A percentile compares a stretch with the other conserved stretches of the same genome.
These are phyloP conservation scores for Athalia cordata DNA, from an alignment of 2,888 invertebrate genomes.

Conservation along the genomic window DNA sequence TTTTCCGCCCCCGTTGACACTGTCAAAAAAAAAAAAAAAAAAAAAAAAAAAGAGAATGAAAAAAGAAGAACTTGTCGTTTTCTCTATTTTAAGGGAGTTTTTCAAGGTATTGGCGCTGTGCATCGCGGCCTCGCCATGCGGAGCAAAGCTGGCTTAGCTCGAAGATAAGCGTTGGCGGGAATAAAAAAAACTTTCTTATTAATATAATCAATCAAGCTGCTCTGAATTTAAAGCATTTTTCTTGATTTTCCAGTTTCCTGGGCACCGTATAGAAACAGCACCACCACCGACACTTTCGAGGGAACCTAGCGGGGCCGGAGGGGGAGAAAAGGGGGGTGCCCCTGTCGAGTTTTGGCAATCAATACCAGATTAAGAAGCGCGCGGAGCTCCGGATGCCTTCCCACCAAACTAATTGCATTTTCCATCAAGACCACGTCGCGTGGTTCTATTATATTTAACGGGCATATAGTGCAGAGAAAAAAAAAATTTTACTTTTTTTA, in stretches of 20 bases:
- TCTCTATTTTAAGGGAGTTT: constrained; percentile 9
- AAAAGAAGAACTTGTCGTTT: not conserved
- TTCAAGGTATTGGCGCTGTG: not conserved
- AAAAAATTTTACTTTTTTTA: not conserved
- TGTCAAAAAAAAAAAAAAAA: too few species aligned
- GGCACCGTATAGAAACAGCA: constrained; percentile 19
- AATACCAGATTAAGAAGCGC: constrained; percentile 55
- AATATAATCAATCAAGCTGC: constrained; percentile 67
- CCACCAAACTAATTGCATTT: constrained; percentile 43
- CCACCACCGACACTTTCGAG: not conserved
- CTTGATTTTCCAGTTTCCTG: constrained; percentile 47
- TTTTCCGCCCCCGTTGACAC: not conserved
- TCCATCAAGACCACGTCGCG: constrained; percentile 20
- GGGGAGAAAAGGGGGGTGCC: constrained; percentile 39
- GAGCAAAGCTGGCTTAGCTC: constrained; percentile 52
- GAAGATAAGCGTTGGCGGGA: constrained; percentile 30
- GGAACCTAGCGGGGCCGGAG: not conserved
- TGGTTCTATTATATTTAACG: constrained; percentile 32
- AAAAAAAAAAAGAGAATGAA: too few species aligned
- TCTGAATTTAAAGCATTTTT: constrained; percentile 63
- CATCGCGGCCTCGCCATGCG: not conserved
- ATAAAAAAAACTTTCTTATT: constrained; percentile 64
- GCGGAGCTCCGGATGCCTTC: constrained; percentile 43
- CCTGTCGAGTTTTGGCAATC: constrained; percentile 49
- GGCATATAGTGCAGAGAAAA: not conserved